phyloP scores from a whole-genome alignment of 2,797 vertebrate species.

The Diplodus puntazzo region DNA sequence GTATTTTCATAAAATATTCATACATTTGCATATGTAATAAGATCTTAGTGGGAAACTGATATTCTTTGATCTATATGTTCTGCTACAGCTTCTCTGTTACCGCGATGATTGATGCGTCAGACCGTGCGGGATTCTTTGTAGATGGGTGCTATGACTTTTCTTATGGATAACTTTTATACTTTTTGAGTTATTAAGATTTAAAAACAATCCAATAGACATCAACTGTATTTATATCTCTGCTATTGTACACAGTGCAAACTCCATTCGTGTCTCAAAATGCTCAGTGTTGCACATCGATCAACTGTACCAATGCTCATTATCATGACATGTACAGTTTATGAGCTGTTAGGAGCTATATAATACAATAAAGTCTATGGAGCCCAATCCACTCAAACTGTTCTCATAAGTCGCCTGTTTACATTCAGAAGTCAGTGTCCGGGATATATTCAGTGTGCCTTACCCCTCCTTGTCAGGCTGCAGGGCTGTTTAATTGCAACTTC shows the following conservation, averaged over 20 bases:
- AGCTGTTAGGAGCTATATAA: conserved; percentile 47
- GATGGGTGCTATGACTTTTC: conserved; percentile 73
- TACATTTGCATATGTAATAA: conserved; percentile 63
- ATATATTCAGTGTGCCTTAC: conserved; percentile 67
- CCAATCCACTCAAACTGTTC: conserved; percentile 19
- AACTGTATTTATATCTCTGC: conserved; percentile 72
- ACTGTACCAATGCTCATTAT: conserved; percentile 43
- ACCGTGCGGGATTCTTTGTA: conserved; percentile 56
- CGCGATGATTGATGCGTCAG: conserved; percentile 40
- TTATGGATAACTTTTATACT: conserved; percentile 77
- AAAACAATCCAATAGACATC: conserved; percentile 63
- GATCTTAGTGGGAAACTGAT: conserved; percentile 49
- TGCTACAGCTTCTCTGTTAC: conserved; percentile 43
- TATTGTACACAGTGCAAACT: conserved; percentile 55
- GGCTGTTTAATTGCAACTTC: conserved; percentile 79
- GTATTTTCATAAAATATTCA: conserved; percentile 76
- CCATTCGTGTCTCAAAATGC: conserved; percentile 51
- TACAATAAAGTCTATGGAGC: conserved; percentile 71
- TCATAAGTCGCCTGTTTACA: background rate
- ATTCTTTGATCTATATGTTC: conserved; percentile 48
- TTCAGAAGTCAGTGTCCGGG: background rate
- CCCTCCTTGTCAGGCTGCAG: conserved; percentile 70
- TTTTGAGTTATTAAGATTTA: conserved; percentile 72
- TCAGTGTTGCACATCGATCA: conserved; percentile 52
- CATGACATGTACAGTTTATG: conserved; percentile 57